A percentile compares a stretch with the other conserved stretches of the same genome.
phyloP scores from a whole-genome alignment of 92 coral and sea anemone genomes.

The Parazoanthus atlanticus region DNA sequence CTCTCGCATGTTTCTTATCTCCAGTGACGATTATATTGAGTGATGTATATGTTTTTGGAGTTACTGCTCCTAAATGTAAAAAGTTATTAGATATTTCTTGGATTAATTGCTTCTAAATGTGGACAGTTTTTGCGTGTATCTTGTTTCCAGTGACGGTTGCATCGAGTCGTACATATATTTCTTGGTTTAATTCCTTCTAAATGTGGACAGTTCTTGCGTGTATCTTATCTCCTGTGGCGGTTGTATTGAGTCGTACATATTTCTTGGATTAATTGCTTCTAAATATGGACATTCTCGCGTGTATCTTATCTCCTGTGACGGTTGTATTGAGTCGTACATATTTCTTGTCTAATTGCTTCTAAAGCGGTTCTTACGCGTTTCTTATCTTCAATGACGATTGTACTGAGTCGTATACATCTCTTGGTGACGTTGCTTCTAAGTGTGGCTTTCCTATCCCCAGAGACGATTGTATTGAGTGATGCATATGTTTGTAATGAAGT shows the following conservation, averaged over 20 bases:
- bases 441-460: too few species aligned
- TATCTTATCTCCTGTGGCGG: not conserved
- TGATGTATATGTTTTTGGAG: not conserved
- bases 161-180: not conserved
- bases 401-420: not conserved
- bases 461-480: not conserved
- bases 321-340: not conserved
- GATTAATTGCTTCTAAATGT: too few species aligned
- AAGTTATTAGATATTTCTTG: too few species aligned
- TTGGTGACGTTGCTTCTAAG: too few species aligned
- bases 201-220: too few species aligned
- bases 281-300: not conserved
- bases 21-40: not conserved
- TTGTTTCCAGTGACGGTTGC: not conserved
- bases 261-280: not conserved
- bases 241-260: not conserved
- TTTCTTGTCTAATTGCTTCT: too few species aligned
- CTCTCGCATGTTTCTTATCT: too few species aligned
- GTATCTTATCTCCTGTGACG: not conserved
- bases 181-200: not conserved
- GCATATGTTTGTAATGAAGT: not conserved
- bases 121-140: too few species aligned
- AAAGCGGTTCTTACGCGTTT: too few species aligned
- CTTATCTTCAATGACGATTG: not conserved
- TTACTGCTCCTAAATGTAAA: not conserved